Evolutionary conservation across 30 jellyfish, hydroid and myxozoan species (phyloP).

Genomic region (Aurelia coerulea): DNA sequence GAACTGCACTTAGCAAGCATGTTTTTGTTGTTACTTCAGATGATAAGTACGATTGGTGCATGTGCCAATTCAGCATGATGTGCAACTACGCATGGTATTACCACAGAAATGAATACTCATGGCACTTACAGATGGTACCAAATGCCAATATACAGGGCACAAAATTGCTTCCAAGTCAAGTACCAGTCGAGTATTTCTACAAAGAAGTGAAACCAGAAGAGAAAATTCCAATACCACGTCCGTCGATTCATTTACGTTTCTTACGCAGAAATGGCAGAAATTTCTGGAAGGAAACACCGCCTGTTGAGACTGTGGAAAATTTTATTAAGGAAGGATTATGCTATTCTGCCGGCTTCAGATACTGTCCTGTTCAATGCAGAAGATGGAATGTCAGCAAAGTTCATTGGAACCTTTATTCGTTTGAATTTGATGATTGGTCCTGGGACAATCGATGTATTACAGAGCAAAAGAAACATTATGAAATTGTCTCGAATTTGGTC

Average conservation of each 20-base stretch:
- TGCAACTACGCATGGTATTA: no score
- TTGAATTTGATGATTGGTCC: slow-evolving; percentile 56
- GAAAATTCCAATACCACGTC: slow-evolving; percentile 44
- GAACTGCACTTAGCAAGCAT: no score
- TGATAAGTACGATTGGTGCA: not conserved
- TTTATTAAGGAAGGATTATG: slow-evolving; percentile 54
- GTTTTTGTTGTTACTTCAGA: no score
- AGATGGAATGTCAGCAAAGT: slow-evolving; percentile 24
- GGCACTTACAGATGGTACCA: slow-evolving; percentile 13
- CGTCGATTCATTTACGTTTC: slow-evolving; percentile 50
- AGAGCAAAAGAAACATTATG: slow-evolving; percentile 46
- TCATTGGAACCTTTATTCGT: slow-evolving; percentile 42
- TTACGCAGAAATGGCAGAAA: slow-evolving; percentile 5
- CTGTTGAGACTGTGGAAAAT: slow-evolving; percentile 34
- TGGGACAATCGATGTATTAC: slow-evolving; percentile 55
- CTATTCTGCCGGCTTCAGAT: not conserved
- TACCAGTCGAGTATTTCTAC: slow-evolving; percentile 11
- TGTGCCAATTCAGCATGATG: slow-evolving; percentile 1
- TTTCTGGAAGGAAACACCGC: slow-evolving; percentile 45
- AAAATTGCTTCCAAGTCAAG: slow-evolving; percentile 44
- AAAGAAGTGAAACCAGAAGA: slow-evolving; percentile 14
- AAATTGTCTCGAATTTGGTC: not conserved
- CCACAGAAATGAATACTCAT: no score
- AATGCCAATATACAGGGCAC: slow-evolving; percentile 26
- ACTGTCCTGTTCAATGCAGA: slow-evolving; percentile 57